Evolutionary conservation across 2,797 vertebrate genomes (phyloP).

Genomic region (Scyliorhinus canicula): DNA sequence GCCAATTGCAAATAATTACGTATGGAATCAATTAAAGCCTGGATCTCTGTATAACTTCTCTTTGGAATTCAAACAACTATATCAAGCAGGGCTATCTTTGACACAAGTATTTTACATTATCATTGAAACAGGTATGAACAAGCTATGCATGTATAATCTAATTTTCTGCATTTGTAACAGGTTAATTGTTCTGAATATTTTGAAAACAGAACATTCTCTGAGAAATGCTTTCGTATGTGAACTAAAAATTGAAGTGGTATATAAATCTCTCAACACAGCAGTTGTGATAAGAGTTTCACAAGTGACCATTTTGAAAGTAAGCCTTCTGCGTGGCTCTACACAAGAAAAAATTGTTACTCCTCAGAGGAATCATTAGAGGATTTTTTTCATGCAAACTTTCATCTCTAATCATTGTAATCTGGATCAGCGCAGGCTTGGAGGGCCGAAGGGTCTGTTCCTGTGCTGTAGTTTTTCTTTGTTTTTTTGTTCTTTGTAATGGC

Average conservation of each 20-base stretch:
- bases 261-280: background rate
- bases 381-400: too few relatives aligned
- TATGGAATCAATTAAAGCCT: conserved; percentile 61
- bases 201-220: background rate
- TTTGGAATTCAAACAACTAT: conserved; percentile 58
- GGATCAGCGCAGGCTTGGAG: too few relatives aligned
- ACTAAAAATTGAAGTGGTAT: background rate
- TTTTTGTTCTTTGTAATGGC: too few relatives aligned
- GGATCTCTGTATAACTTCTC: conserved; percentile 58
- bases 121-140: conserved; percentile 69
- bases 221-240: background rate
- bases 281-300: background rate
- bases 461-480: too few relatives aligned
- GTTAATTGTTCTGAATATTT: background rate
- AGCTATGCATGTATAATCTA: too few relatives aligned
- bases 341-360: background rate
- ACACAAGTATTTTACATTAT: conserved; percentile 62
- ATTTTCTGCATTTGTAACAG: background rate
- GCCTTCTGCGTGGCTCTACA: background rate
- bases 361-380: too few relatives aligned
- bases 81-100: conserved; percentile 55
- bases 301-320: background rate
- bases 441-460: too few relatives aligned
- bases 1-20: conserved; percentile 48
- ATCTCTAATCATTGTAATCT: too few relatives aligned